A percentile compares a stretch with the other conserved stretches of the same genome.
Conservation (phyloP, 30 jellyfish, hydroid and myxozoan species). For the Catostylus mosaicus region DNA sequence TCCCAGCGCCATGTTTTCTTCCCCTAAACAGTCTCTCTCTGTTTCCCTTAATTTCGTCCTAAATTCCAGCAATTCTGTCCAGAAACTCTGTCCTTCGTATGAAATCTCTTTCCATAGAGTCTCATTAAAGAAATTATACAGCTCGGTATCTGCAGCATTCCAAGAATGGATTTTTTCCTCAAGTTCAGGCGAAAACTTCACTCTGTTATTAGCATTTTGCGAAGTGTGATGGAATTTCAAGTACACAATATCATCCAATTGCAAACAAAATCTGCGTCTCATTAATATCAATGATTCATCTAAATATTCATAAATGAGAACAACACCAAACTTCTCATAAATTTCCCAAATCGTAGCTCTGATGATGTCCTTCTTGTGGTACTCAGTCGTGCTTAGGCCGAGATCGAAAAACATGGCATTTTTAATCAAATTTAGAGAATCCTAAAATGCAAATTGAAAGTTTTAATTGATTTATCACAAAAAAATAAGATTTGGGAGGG, state of each 20-base stretch:
- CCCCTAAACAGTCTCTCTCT: slow-evolving; percentile 84
- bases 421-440: slow-evolving; percentile 85
- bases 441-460: slow-evolving; percentile 81
- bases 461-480: too few species aligned
- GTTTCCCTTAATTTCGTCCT: slow-evolving; percentile 35
- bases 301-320: slow-evolving; percentile 84
- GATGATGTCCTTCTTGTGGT: slow-evolving; percentile 84
- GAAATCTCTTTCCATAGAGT: slow-evolving; percentile 93
- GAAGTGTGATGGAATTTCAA: slow-evolving; percentile 76
- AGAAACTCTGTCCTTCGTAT: slow-evolving; percentile 89
- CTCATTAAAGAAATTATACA: slow-evolving; percentile 80
- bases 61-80: slow-evolving; percentile 85
- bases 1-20: slow-evolving; percentile 18
- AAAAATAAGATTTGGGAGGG: too few species aligned
- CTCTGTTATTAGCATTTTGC: slow-evolving; percentile 75
- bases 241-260: slow-evolving; percentile 85
- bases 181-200: slow-evolving; percentile 60
- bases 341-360: slow-evolving; percentile 89
- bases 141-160: slow-evolving; percentile 88
- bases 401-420: slow-evolving; percentile 96
- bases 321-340: slow-evolving; percentile 85
- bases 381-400: slow-evolving; percentile 97
- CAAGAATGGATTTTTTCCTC: slow-evolving; percentile 63
- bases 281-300: slow-evolving; percentile 88
- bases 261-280: slow-evolving; percentile 89